phyloP scores from a whole-genome alignment of 2,113 vertebrate species.

The Actenoides lindsayi region DNA sequence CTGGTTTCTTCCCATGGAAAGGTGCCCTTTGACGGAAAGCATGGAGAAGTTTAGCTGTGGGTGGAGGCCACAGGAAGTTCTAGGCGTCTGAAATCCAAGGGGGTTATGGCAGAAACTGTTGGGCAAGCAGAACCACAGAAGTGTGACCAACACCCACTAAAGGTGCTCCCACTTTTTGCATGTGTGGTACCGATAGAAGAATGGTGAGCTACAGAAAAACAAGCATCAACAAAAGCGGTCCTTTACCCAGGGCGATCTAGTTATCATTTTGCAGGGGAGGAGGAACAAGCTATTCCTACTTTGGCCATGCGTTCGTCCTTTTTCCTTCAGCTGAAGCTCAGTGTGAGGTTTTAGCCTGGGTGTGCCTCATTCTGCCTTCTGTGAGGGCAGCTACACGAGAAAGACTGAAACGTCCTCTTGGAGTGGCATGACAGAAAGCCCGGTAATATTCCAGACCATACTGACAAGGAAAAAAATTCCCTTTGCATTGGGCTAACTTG shows the following conservation, averaged over 20 bases:
- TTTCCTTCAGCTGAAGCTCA: not conserved
- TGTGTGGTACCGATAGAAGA: not conserved
- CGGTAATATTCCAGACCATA: not conserved
- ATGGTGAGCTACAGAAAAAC: not conserved
- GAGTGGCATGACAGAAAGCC: not conserved
- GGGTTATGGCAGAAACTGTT: fast-evolving
- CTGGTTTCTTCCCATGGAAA: not conserved
- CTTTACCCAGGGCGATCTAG: not conserved
- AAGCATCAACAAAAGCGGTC: not conserved
- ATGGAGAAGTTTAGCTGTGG: not conserved
- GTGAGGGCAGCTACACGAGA: not conserved
- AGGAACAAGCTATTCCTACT: not conserved
- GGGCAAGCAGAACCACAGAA: not conserved
- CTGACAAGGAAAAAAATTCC: not conserved
- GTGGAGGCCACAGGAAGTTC: not conserved
- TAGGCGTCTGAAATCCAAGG: not conserved
- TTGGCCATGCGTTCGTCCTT: not conserved
- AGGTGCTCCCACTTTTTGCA: not conserved
- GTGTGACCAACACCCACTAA: not conserved
- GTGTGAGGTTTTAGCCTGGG: not conserved
- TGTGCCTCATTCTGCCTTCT: not conserved
- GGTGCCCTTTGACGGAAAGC: not conserved
- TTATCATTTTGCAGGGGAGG: not conserved
- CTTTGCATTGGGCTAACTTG: not conserved
- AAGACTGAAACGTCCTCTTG: not conserved